These are phyloP conservation scores for Rhabdomys dilectus DNA, from an alignment of 2,113 vertebrate species.

Conservation along the genomic window DNA sequence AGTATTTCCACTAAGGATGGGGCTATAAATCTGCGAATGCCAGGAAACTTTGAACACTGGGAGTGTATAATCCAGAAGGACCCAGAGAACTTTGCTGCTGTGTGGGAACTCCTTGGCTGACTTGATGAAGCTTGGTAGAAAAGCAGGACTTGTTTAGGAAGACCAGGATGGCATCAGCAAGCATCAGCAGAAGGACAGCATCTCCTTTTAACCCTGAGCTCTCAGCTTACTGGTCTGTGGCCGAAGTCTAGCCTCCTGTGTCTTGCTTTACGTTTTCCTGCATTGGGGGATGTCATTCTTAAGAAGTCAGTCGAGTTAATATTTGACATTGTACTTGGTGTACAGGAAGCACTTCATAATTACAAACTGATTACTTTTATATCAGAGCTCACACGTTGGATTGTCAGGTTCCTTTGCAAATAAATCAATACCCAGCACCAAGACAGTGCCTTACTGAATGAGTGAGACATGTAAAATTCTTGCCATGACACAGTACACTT, in stretches of 20 bases:
- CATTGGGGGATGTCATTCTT: not conserved
- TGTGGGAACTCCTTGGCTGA: not conserved
- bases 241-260: not conserved
- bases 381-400: not conserved
- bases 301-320: conserved; percentile 23
- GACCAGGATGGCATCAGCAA: not conserved
- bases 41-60: not conserved
- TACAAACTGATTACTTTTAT: not conserved
- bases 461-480: not conserved
- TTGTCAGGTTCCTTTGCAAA: conserved; percentile 35
- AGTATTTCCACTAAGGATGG: not conserved
- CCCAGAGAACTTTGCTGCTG: not conserved
- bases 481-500: not conserved
- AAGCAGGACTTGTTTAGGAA: not conserved
- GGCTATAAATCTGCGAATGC: not conserved
- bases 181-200: not conserved
- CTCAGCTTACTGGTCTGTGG: not conserved
- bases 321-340: conserved; percentile 6
- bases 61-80: not conserved
- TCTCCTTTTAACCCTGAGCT: not conserved
- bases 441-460: not conserved
- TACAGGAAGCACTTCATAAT: not conserved
- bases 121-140: not conserved
- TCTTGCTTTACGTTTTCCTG: not conserved
- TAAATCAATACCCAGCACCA: not conserved